phyloP scores from a whole-genome alignment of 2,797 vertebrate species.

The Melanotaenia boesemani region DNA sequence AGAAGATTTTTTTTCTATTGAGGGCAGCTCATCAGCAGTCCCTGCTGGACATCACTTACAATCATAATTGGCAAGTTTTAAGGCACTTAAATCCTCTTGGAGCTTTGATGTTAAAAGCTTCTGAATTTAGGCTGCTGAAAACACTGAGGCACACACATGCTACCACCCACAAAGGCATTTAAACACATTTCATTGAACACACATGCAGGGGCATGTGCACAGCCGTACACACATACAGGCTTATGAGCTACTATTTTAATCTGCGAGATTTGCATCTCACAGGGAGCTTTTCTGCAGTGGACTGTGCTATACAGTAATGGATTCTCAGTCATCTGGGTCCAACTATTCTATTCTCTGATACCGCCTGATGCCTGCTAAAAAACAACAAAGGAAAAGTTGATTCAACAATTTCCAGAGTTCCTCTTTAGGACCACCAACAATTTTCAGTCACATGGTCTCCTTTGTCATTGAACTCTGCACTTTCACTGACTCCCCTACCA shows the following conservation, averaged over 20 bases:
- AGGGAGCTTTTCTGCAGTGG: conserved; percentile 63
- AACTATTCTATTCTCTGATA: conserved; percentile 65
- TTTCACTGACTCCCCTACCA: conserved; percentile 16
- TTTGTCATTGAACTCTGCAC: conserved; percentile 53
- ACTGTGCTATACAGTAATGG: conserved; percentile 64
- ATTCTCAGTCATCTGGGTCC: conserved; percentile 64
- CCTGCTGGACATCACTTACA: conserved; percentile 68
- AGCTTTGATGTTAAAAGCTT: conserved; percentile 72
- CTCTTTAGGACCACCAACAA: conserved; percentile 39
- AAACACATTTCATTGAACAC: conserved; percentile 26
- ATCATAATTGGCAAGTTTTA: conserved; percentile 63
- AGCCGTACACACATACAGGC: conserved; percentile 17
- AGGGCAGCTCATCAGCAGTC: conserved; percentile 59
- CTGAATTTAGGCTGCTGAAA: conserved; percentile 59
- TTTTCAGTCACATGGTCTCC: conserved; percentile 39
- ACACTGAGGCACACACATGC: conserved; percentile 43
- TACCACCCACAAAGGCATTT: conserved; percentile 58
- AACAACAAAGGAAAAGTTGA: conserved; percentile 67
- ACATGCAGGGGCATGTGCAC: conserved; percentile 16
- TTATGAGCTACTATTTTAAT: conserved; percentile 68
- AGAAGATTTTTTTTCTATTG: conserved; percentile 12
- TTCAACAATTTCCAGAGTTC: conserved; percentile 70
- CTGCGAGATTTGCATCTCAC: conserved; percentile 67
- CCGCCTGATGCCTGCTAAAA: conserved; percentile 66
- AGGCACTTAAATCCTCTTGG: conserved; percentile 59